Evolutionary conservation across 2,797 vertebrate species (phyloP), one percentile per base, ranked within the genome.

Genomic region (Protonibea diacanthus): DNA sequence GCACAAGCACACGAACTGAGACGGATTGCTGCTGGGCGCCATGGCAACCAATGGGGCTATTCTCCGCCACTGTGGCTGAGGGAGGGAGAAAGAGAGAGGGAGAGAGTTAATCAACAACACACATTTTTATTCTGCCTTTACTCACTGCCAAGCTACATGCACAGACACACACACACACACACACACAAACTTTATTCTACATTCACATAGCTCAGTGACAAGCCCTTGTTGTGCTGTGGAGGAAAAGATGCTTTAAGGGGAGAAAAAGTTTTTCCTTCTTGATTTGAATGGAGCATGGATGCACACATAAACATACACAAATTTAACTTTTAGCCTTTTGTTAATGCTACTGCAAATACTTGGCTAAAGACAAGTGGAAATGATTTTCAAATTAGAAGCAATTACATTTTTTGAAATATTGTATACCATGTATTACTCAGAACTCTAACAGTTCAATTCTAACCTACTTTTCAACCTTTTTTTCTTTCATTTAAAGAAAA

Each of bases 1-100:
- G 8, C 76, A 60, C 27, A 85, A 86, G 79, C 84, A 74, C 81
- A 85, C 53, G 44, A 76, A 85, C 79, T 70, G 78, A 86, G 86
- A 89, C 83, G 86, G 83, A 87, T 89, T 88, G 83, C 88, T 88
- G 79, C 87, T 73, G 72, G 90, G 78, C 45, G 4, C 85, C 92
- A 94, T 94, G 89, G 90, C 74, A 93, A 94, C 92, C 84, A 82
- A 58, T 42, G 78, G 77, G 76, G 71, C 83, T 85, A 81, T 88
- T 89, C 83, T 89, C 86, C 25, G 2, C 80, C 74, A 73, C 71
- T 42, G 73, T 33, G 80, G 74, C 66, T 38, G 75, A 88, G 64
- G 56, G 49, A 76, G 47, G 38, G 33, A 85, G 63, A 69, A 59
- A 56, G 65, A 59, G 53, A 72, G 38, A 62, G 10, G 21, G 68